Conservation (phyloP, 2,797 vertebrate genomes). For the Chromobotia macracanthus region DNA sequence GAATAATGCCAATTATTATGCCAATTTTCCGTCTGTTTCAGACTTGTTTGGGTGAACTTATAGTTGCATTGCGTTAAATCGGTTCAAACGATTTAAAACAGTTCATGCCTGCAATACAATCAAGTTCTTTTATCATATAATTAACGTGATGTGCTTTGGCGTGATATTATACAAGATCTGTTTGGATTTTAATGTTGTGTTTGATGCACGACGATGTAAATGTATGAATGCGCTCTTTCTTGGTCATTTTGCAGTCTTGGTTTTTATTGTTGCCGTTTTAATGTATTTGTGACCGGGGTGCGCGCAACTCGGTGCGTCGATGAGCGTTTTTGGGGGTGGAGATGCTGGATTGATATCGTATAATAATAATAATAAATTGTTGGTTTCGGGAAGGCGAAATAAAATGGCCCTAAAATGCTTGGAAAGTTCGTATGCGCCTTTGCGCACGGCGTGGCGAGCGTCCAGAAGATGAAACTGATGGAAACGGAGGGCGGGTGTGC, state of each 20-base stretch:
- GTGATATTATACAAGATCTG: neutral
- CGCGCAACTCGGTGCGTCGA: neutral
- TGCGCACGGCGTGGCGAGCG: conserved; percentile 7
- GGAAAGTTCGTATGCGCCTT: conserved; percentile 24
- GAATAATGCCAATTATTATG: too few relatives aligned
- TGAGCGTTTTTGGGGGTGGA: neutral
- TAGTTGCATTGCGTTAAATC: neutral
- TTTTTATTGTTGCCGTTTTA: neutral
- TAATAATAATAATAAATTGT: neutral
- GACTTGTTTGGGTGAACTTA: neutral
- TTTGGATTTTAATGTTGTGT: neutral
- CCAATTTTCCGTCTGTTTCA: neutral
- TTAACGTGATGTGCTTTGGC: neutral
- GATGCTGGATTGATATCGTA: neutral
- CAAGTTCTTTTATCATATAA: neutral
- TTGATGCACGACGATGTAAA: neutral
- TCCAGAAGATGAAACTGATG: conserved; percentile 20
- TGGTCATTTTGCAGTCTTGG: neutral
- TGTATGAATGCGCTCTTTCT: neutral
- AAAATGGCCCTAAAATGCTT: conserved; percentile 1
- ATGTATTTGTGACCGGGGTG: neutral
- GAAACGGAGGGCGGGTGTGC: neutral
- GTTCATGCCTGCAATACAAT: neutral
- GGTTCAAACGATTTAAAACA: too few relatives aligned
- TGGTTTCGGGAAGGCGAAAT: conserved; percentile 2